A percentile compares a stretch with the other conserved stretches of the same genome.
These are phyloP conservation scores for Siphamia tubifer DNA, from an alignment of 2,113 vertebrate species.

Conservation along the genomic window DNA sequence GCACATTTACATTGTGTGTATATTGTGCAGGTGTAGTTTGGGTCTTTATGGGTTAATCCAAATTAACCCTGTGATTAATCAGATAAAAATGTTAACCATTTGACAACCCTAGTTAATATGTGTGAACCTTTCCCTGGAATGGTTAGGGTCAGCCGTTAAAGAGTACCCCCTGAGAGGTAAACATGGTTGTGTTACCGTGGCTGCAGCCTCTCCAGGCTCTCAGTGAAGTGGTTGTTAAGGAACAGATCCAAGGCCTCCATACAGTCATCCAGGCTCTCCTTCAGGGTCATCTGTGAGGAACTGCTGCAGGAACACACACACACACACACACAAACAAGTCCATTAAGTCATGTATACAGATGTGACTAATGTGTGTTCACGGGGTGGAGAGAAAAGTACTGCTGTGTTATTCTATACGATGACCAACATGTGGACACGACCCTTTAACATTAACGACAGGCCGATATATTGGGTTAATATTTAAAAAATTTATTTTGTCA, in stretches of 20 bases:
- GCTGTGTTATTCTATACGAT: background rate
- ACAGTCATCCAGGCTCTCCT: slow-evolving; percentile 78
- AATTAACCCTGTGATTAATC: no score
- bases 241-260: slow-evolving; percentile 85
- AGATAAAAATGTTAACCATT: no score
- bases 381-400: background rate
- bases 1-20: no score
- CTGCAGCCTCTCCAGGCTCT: slow-evolving; percentile 80
- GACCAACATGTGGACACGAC: no score
- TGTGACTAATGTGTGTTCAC: background rate
- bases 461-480: no score
- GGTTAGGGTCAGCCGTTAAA: no score
- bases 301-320: slow-evolving; percentile 24
- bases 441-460: no score
- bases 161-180: background rate
- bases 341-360: background rate
- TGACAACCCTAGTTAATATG: no score
- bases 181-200: slow-evolving; percentile 69
- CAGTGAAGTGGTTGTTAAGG: slow-evolving; percentile 83
- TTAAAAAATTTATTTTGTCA: no score
- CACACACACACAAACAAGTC: background rate
- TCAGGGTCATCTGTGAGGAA: slow-evolving; percentile 65
- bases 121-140: no score
- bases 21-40: no score
- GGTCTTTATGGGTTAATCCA: no score